A percentile compares a stretch with the other conserved stretches of the same genome.
Evolutionary conservation across 2,797 vertebrate species (phyloP).

Genomic region (Acanthornis magna): DNA sequence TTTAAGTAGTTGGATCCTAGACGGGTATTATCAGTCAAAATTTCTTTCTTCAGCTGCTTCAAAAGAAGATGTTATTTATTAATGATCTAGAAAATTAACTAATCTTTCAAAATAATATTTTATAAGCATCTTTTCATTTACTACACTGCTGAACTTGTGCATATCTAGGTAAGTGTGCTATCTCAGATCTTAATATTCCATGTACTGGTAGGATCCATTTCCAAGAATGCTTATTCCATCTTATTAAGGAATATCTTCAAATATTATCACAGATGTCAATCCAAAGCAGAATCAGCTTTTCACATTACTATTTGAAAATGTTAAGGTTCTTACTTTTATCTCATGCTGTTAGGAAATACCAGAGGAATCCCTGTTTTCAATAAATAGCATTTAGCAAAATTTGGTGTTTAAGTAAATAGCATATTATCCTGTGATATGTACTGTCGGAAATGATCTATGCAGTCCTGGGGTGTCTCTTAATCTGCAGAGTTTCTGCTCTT

Average conservation of each 20-base stretch:
- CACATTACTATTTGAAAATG: not conserved
- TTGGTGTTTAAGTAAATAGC: not conserved
- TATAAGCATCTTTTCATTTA: not conserved
- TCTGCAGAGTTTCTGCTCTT: not conserved
- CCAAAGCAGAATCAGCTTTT: not conserved
- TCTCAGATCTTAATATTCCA: not conserved
- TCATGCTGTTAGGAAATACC: not conserved
- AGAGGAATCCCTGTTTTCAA: not conserved
- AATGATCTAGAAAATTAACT: not conserved
- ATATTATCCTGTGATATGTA: not conserved
- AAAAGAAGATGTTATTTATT: constrained; percentile 4
- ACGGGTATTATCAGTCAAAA: not conserved
- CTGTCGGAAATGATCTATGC: not conserved
- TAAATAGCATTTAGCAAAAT: not conserved
- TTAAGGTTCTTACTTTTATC: not conserved
- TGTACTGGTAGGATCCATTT: not conserved
- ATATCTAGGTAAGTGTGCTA: not conserved
- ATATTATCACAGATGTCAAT: not conserved
- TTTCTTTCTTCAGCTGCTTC: not conserved
- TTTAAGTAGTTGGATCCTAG: not conserved
- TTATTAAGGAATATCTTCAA: not conserved
- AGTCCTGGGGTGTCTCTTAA: not conserved
- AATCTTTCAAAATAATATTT: not conserved
- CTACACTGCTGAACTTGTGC: not conserved
- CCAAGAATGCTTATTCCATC: not conserved